A percentile compares a stretch with the other conserved stretches of the same genome.
These are phyloP conservation scores for Cabera pusaria DNA, from an alignment of 2,888 invertebrate genomes.

Conservation along the genomic window DNA sequence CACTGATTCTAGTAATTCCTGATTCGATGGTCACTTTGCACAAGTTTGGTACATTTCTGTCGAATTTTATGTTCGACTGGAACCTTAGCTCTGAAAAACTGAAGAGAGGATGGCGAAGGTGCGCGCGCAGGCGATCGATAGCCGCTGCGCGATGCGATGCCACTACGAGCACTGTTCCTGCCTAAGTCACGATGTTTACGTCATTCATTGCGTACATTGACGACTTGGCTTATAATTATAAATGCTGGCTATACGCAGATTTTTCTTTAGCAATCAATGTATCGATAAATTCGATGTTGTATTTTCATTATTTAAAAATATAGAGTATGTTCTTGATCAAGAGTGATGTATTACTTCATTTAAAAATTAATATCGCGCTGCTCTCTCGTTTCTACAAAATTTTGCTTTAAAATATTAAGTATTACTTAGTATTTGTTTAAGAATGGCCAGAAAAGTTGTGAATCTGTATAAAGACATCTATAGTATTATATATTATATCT, in stretches of 20 bases:
- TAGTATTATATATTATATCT: too few species aligned
- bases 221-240: slow-evolving; percentile 53
- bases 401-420: too few species aligned
- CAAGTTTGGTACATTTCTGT: slow-evolving; percentile 76
- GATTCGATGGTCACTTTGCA: slow-evolving; percentile 62
- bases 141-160: slow-evolving; percentile 69
- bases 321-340: too few species aligned
- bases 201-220: slow-evolving; percentile 79
- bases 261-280: slow-evolving; percentile 15
- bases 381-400: too few species aligned
- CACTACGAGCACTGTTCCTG: slow-evolving; percentile 56
- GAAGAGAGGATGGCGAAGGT: slow-evolving; percentile 65
- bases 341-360: too few species aligned
- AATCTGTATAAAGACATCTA: too few species aligned
- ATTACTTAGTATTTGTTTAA: too few species aligned
- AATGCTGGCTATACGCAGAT: slow-evolving; percentile 46
- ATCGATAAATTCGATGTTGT: too few species aligned
- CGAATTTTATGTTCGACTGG: slow-evolving; percentile 68
- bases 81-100: slow-evolving; percentile 56
- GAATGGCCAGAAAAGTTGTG: too few species aligned
- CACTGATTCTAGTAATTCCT: slow-evolving; percentile 43
- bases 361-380: too few species aligned
- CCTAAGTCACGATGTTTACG: slow-evolving; percentile 72
- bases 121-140: slow-evolving; percentile 81
- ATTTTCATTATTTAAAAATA: too few species aligned